Evolutionary conservation across 2,113 vertebrate genomes (phyloP).

Genomic region (Eurypyga helias): DNA sequence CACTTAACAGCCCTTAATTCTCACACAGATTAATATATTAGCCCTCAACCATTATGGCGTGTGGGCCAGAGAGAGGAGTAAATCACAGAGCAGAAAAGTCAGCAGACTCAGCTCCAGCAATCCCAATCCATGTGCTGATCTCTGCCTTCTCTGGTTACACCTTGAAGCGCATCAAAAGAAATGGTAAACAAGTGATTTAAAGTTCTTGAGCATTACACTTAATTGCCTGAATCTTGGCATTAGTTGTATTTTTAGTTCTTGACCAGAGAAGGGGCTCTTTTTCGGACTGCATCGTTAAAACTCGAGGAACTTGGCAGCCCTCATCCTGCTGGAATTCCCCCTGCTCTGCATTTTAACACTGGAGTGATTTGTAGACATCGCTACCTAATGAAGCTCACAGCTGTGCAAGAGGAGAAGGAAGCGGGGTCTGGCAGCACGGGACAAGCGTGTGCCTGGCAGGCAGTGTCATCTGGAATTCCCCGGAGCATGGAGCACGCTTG

Average conservation of each 20-base stretch:
- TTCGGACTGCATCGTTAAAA: conserved; percentile 25
- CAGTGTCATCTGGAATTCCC: conserved; percentile 79
- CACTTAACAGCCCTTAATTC: neutral
- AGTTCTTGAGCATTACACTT: neutral
- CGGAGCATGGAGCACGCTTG: neutral
- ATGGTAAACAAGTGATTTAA: neutral
- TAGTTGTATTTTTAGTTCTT: conserved; percentile 59
- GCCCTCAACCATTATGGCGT: neutral
- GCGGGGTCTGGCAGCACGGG: conserved; percentile 50
- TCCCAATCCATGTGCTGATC: neutral
- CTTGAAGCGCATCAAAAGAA: neutral
- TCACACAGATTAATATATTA: neutral
- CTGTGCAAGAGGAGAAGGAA: conserved; percentile 74
- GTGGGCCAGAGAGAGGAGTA: neutral
- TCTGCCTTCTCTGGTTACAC: neutral
- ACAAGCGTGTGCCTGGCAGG: conserved; percentile 59
- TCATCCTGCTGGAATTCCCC: conserved; percentile 77
- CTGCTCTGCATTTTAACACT: conserved; percentile 61
- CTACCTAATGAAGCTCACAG: conserved; percentile 74
- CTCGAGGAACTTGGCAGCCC: conserved; percentile 76
- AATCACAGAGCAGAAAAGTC: neutral
- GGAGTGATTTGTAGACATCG: conserved; percentile 67
- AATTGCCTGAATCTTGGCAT: conserved; percentile 29
- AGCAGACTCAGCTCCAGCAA: neutral
- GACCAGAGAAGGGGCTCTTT: conserved; percentile 32